Evolutionary conservation across 2,888 invertebrate genomes (phyloP), one percentile per base, ranked within the genome.

Genomic region (Epinotia brunnichana): DNA sequence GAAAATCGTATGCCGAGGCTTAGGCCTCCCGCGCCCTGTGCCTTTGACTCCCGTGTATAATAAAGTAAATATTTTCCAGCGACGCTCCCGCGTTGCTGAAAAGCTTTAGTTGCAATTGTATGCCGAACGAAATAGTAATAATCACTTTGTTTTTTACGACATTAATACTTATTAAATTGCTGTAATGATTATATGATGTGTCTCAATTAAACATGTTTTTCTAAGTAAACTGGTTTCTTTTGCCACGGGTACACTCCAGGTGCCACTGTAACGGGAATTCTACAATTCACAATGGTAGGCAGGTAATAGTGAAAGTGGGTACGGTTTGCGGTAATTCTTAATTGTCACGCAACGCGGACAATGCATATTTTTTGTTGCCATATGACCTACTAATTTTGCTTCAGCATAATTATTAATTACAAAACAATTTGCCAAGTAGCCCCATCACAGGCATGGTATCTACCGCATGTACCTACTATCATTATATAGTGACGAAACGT

Each of bases 201-300:
- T 85, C 85, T 82, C 88, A 90, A 90, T 84, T 90, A 85, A 92
- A 91, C 90, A 92, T 91, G 91, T 91, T 92, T 92, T 91, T 92
- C 84, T 92, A 92, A 74, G 48, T 56, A 77, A 82, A 76, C 79
- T 79, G 83, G 85, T 83, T 88, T 86, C 77, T 73, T 79, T 76
- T 74, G 77, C 78, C 72, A 76, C 79, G 75, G 76, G 75, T 75
- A 77, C 78, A 73, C 7, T 48, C 15, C 19, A 60, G 15, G 54
- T 53, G 44, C 2, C 44, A 39, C 35, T 15, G 11, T 75, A 74
- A 75, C 76, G 78, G 78, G 77, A 77, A 0, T 75, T 76, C 74
- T 75, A 24, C n/a, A 11, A 13, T 64, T 17, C 19, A 15, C 41
- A 44, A 56, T 35, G 24, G 48, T 62, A 56, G 62, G 61, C 24